Conservation (phyloP, 2,888 invertebrate species). For the Prenolepis imparis region DNA sequence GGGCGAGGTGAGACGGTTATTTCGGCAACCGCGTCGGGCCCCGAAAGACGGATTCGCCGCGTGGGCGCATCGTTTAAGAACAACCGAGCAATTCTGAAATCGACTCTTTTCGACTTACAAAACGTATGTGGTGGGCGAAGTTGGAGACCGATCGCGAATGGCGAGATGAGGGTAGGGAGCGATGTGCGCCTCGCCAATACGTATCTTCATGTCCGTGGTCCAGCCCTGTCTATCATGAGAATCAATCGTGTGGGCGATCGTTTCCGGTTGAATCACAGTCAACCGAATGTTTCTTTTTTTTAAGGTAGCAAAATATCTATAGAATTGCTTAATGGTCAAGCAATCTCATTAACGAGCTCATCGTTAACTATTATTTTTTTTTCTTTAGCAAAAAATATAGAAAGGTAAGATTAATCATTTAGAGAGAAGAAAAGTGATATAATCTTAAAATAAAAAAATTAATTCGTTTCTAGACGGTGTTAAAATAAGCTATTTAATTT, state of each 20-base stretch:
- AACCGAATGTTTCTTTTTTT: constrained; percentile 1
- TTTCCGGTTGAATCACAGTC: constrained; percentile 66
- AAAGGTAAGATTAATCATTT: not conserved
- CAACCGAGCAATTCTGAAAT: constrained; percentile 74
- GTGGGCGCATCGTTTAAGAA: constrained; percentile 66
- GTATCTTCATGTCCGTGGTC: constrained; percentile 45
- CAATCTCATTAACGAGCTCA: not conserved
- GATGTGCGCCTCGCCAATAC: constrained; percentile 59
- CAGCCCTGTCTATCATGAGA: constrained; percentile 63
- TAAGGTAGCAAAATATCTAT: not conserved
- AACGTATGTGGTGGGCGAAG: constrained; percentile 74
- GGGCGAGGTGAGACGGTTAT: constrained; percentile 77
- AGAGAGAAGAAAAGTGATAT: not conserved
- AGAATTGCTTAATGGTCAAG: not conserved
- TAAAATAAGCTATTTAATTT: not conserved
- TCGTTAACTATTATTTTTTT: not conserved
- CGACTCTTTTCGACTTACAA: constrained; percentile 74
- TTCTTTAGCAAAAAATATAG: not conserved
- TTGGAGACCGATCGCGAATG: constrained; percentile 44
- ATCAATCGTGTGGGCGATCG: constrained; percentile 67
- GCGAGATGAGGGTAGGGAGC: not conserved
- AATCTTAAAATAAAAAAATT: not conserved
- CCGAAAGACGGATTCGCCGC: constrained; percentile 59
- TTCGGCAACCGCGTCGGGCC: constrained; percentile 66
- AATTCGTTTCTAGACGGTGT: not conserved